Evolutionary conservation across 2,113 vertebrate genomes (phyloP).

Genomic region (Istiophorus platypterus): DNA sequence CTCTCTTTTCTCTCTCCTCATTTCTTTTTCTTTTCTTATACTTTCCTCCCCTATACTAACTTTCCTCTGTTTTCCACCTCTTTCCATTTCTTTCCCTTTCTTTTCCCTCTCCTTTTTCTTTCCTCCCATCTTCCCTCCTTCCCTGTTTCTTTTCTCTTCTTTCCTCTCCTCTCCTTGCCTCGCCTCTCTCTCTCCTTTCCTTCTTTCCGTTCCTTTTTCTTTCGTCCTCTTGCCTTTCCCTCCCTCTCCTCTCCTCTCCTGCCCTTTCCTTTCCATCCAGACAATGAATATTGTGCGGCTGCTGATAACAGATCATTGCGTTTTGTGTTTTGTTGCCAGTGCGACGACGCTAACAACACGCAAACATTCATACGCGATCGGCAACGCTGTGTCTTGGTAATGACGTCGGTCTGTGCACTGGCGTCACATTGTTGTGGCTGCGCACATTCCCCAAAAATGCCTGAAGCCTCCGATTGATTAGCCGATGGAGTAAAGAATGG

Average conservation of each 20-base stretch:
- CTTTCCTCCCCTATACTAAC: background rate
- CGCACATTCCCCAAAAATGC: constrained; percentile 2
- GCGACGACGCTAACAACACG: background rate
- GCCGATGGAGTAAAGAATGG: constrained; percentile 6
- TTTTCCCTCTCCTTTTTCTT: background rate
- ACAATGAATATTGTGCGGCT: constrained; percentile 39
- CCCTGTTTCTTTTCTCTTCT: background rate
- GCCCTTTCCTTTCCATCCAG: background rate
- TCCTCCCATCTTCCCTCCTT: too few relatives aligned
- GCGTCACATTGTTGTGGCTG: constrained; percentile 16
- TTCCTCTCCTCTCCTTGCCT: background rate
- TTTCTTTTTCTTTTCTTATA: background rate
- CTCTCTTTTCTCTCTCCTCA: background rate
- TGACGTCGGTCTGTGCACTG: background rate
- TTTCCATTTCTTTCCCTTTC: background rate
- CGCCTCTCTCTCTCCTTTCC: background rate
- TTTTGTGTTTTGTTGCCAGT: background rate
- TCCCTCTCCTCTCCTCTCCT: background rate
- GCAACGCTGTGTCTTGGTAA: background rate
- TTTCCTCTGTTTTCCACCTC: background rate
- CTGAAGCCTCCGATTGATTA: background rate
- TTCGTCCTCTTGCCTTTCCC: background rate
- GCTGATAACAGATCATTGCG: constrained; percentile 11
- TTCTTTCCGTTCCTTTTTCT: too few relatives aligned
- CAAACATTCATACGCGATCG: constrained; percentile 12